Conservation (phyloP, 2,113 vertebrate genomes). For the Pimephales promelas region DNA sequence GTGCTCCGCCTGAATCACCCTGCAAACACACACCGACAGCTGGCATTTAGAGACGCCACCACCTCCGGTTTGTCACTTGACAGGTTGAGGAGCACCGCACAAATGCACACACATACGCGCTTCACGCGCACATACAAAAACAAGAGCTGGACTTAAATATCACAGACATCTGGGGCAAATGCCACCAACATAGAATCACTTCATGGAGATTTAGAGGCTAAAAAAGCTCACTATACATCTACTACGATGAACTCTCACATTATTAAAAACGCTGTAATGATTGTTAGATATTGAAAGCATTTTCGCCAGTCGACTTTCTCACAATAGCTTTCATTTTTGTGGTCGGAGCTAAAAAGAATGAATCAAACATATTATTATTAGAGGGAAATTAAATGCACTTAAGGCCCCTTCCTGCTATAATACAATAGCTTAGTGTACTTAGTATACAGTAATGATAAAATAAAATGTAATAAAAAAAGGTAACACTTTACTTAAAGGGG, state of each 20-base stretch:
- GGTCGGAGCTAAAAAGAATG: not conserved
- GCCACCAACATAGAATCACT: conserved; percentile 7
- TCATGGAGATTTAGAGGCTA: not conserved
- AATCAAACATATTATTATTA: not conserved
- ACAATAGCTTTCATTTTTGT: not conserved
- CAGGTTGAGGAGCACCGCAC: not conserved
- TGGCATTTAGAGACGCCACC: conserved; percentile 28
- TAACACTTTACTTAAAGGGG: too few relatives aligned
- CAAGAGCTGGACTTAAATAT: conserved; percentile 1
- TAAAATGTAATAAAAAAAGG: not conserved
- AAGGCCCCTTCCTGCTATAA: not conserved
- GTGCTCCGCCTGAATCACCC: conserved; percentile 85
- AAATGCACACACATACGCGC: not conserved
- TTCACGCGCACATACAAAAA: not conserved
- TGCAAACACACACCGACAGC: conserved; percentile 58
- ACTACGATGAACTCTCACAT: not conserved
- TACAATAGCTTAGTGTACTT: not conserved
- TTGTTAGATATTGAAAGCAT: not conserved
- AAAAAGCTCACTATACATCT: not conserved
- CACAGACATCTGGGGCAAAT: conserved; percentile 30
- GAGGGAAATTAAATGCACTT: not conserved
- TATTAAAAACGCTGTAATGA: not conserved
- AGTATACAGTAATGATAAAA: not conserved
- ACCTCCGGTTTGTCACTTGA: conserved; percentile 30
- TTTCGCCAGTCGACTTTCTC: not conserved